Evolutionary conservation across 2,113 vertebrate genomes (phyloP), one percentile per base, ranked within the genome.

Genomic region (Rhinolophus sinicus): DNA sequence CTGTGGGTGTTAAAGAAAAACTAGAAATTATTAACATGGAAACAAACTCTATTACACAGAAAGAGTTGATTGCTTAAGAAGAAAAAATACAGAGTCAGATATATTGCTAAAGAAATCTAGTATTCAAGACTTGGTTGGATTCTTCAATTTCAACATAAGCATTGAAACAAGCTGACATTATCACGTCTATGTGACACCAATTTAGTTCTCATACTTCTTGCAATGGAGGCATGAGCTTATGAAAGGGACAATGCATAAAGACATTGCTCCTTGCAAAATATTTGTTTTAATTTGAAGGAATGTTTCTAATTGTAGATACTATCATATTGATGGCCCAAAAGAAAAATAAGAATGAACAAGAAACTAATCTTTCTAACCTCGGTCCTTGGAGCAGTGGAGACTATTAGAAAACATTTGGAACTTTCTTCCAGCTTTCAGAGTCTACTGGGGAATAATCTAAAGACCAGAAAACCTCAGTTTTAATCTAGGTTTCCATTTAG

Each of bases 81-180:
- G 28, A 26, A 83, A 90, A 22, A 26, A 83, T 50, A 80, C 13
- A 70, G 60, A 90, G 38, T 76, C 19, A 60, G 50, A 94, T 60
- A 93, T 58, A 28, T 38, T 89, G 82, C 76, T 93, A 90, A 96
- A 80, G 88, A 95, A 96, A 96, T 70, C 69, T 85, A 81, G 65
- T 97, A 95, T 96, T 98, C 54, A 97, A 93, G 40, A 40, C 54
- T 92, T 93, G 65, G 81, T 88, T 95, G 93, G 65, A 44, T 93
- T 98, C 88, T 96, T 35, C 60, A 97, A 89, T 97, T 98, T 97
- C 18, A 90, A 91, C 60, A 92, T 16, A 93, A 35, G 78, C 35
- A 73, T 33, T 62, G 77, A 78, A 92, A 94, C 88, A 97, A 78
- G 75, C 8, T 67, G 38, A 44, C 5, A 56, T 62, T 26, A 93